Base-by-base conservation (phyloP, 2,797 vertebrate species). In the Buphagus erythrorhynchus region DNA sequence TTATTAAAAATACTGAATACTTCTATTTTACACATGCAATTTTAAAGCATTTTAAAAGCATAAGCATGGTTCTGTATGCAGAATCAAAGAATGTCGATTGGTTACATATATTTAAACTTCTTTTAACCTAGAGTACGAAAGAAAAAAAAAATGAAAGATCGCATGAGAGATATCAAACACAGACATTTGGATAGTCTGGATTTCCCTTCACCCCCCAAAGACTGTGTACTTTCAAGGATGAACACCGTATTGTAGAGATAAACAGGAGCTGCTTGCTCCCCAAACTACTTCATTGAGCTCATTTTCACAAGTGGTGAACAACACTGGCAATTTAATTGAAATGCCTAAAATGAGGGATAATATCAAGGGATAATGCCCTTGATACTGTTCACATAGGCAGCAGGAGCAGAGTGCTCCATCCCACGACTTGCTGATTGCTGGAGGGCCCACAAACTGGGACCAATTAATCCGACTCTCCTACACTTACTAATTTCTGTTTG, bases 181-280 rank as follows among this genome's bases (percentile, higher is more conserved):
- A 40, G 5, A 9, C 19, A 31, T 35, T 38, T 24, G 21, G 5
- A 38, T 16, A 5, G 14, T n/a, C 28, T 51, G 26, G 13, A 42
- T 52, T 68, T 38, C 19, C n/a, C 8, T 6, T 11, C 21, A 13
- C 0, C 1, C 0, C 2, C 2, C 2, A 72, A 36, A 17, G 42
- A 58, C 20, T 33, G 11, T 9, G 28, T 48, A 35, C 13, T 65
- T 65, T 26, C 28, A 25, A 25, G 15, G 15, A 14, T 28, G 13
- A 52, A 22, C 14, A 6, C 2, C 5, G 9, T 19, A 9, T 54
- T 31, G 29, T 3, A 20, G 8, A 45, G 18, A 11, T 1, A 3
- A 57, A 69, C 2, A 43, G 26, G 6, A 58, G 59, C 14, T 21
- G 36, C 28, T 9, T 10, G 29, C 31, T 57, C 42, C 61, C 15